A percentile compares a stretch with the other conserved stretches of the same genome.
phyloP scores from a whole-genome alignment of 2,888 invertebrate genomes.

The Portevinia maculata region DNA sequence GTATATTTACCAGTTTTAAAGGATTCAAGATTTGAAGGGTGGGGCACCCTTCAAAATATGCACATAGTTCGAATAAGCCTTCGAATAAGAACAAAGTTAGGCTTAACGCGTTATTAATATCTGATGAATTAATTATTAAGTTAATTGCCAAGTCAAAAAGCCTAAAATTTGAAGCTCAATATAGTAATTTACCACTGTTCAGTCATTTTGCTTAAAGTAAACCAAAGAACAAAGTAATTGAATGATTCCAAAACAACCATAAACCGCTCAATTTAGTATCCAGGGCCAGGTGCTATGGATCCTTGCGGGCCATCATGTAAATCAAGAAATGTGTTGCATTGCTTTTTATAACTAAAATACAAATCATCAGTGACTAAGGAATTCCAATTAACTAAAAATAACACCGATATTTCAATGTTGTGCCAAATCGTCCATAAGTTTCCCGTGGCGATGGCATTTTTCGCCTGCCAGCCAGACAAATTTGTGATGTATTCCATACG shows the following conservation, averaged over 20 bases:
- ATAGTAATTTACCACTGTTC: background rate
- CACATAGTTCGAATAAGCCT: no score
- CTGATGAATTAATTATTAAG: no score
- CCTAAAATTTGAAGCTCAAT: no score
- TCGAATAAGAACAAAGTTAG: no score
- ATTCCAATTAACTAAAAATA: constrained; percentile 65
- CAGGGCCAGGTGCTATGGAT: constrained; percentile 3
- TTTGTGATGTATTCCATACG: constrained; percentile 67
- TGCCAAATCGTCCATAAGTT: constrained; percentile 63
- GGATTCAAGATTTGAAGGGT: no score
- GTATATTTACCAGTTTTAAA: no score
- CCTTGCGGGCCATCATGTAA: constrained; percentile 6
- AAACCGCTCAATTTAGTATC: background rate
- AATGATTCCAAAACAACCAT: background rate
- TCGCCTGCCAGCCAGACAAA: constrained; percentile 28
- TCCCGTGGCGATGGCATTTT: constrained; percentile 51
- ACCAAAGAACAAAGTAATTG: constrained; percentile 12
- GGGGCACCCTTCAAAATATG: no score
- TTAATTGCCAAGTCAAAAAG: no score
- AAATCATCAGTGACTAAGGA: constrained; percentile 21
- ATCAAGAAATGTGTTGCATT: constrained; percentile 30
- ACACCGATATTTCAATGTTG: constrained; percentile 34
- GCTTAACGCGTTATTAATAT: no score
- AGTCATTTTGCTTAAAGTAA: no score
- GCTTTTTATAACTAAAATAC: constrained; percentile 27